Evolutionary conservation across 2,888 invertebrate genomes (phyloP).

Genomic region (Drosophila paracracens): DNA sequence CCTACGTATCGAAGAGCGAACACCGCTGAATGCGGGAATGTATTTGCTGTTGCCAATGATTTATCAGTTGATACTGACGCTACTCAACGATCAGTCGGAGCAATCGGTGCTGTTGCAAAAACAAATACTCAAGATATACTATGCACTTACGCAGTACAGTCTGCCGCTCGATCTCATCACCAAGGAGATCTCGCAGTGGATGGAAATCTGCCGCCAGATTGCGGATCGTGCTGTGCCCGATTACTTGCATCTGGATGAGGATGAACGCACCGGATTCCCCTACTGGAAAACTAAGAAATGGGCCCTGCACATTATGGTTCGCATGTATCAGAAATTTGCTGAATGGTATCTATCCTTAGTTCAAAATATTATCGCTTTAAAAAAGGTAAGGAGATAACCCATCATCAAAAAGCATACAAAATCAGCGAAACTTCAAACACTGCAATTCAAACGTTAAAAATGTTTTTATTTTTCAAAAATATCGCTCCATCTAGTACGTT

Average conservation of each 20-base stretch:
- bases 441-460: conserved; percentile 71
- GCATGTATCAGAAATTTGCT: conserved; percentile 86
- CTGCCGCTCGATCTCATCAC: conserved; percentile 93
- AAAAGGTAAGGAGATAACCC: no score
- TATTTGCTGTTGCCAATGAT: conserved; percentile 95
- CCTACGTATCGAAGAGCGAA: conserved; percentile 95
- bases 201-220: conserved; percentile 94
- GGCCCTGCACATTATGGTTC: conserved; percentile 96
- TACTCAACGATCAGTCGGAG: conserved; percentile 93
- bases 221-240: conserved; percentile 94
- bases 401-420: no score
- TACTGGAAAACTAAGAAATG: conserved; percentile 99
- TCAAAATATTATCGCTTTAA: no score
- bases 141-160: conserved; percentile 95
- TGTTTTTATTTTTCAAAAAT: conserved; percentile 76
- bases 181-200: conserved; percentile 96
- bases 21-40: conserved; percentile 97
- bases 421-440: neutral
- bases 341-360: no score
- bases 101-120: conserved; percentile 96
- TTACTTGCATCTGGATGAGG: conserved; percentile 92
- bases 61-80: conserved; percentile 92
- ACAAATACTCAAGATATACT: conserved; percentile 95
- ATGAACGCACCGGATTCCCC: conserved; percentile 94
- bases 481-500: conserved; percentile 70